Conservation (phyloP, 2,888 invertebrate genomes). For the Nomada goodeniana region DNA sequence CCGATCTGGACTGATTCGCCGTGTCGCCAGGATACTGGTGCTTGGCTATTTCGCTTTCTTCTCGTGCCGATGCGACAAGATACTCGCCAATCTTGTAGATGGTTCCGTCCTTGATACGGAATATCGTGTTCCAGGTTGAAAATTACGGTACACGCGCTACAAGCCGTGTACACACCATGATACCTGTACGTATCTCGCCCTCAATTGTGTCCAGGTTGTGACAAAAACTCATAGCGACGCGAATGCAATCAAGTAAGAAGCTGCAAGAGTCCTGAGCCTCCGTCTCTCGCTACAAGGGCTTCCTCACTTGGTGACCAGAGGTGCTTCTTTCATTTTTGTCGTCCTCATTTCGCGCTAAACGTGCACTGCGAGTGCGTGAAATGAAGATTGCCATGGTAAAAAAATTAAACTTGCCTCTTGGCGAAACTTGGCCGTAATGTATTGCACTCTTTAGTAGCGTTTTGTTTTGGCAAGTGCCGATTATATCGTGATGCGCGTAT, state of each 20-base stretch:
- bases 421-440: too few species aligned
- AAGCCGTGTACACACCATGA: constrained; percentile 13
- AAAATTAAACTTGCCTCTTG: constrained; percentile 9
- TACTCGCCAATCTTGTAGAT: constrained; percentile 70
- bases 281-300: constrained; percentile 10
- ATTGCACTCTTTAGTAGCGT: too few species aligned
- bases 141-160: constrained; percentile 26
- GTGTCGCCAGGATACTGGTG: constrained; percentile 19
- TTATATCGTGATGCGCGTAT: too few species aligned
- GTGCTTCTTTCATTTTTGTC: constrained; percentile 17
- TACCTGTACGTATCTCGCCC: constrained; percentile 32
- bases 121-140: constrained; percentile 41
- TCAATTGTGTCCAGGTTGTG: constrained; percentile 37
- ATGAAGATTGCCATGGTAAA: not conserved
- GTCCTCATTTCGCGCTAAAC: not conserved
- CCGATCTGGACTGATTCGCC: constrained; percentile 8
- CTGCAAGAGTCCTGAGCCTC: constrained; percentile 34
- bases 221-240: constrained; percentile 57
- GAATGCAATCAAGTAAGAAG: constrained; percentile 72
- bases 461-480: too few species aligned
- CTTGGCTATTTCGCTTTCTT: constrained; percentile 37
- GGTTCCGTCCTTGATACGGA: constrained; percentile 59
- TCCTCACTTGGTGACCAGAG: constrained; percentile 37
- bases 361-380: not conserved
- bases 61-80: constrained; percentile 59